These are phyloP conservation scores for Dendrophyllia cribrosa DNA, from an alignment of 64 coral and sea anemone species.

Conservation along the genomic window DNA sequence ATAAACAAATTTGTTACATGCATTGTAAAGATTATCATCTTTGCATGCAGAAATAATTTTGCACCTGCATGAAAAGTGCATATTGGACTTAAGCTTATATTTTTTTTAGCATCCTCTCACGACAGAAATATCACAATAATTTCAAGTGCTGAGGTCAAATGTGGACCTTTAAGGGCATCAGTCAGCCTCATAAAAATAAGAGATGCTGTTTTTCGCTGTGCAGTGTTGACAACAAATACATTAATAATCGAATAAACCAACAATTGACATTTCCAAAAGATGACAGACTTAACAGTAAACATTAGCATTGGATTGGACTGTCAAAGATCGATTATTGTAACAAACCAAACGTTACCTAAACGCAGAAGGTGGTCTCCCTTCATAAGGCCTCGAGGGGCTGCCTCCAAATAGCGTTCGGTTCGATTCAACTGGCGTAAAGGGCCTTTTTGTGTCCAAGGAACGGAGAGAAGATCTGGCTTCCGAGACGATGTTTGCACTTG, in stretches of 20 bases:
- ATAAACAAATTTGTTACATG: too few species aligned
- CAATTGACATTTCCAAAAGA: not conserved
- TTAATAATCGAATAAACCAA: not conserved
- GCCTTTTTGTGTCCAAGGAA: slow-evolving; percentile 60
- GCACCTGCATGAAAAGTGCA: too few species aligned
- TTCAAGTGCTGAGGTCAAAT: not conserved
- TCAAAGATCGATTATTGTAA: not conserved
- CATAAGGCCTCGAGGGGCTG: slow-evolving; percentile 4
- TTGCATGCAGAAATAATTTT: too few species aligned
- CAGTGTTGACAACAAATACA: slow-evolving; percentile 1
- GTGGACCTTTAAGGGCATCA: not conserved
- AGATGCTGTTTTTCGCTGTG: not conserved
- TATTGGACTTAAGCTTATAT: too few species aligned
- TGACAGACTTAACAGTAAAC: not conserved
- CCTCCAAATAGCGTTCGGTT: slow-evolving; percentile 63
- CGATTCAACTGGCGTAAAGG: slow-evolving; percentile 69
- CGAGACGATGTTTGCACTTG: slow-evolving; percentile 71
- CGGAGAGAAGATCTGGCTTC: slow-evolving; percentile 67
- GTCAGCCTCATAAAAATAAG: not conserved
- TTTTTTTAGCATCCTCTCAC: too few species aligned
- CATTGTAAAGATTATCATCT: too few species aligned
- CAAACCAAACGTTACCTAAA: slow-evolving; percentile 43
- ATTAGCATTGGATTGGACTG: not conserved
- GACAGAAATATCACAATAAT: not conserved
- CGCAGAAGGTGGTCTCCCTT: slow-evolving; percentile 67